Conservation (phyloP, 2,113 vertebrate species). For the Ondatra zibethicus region DNA sequence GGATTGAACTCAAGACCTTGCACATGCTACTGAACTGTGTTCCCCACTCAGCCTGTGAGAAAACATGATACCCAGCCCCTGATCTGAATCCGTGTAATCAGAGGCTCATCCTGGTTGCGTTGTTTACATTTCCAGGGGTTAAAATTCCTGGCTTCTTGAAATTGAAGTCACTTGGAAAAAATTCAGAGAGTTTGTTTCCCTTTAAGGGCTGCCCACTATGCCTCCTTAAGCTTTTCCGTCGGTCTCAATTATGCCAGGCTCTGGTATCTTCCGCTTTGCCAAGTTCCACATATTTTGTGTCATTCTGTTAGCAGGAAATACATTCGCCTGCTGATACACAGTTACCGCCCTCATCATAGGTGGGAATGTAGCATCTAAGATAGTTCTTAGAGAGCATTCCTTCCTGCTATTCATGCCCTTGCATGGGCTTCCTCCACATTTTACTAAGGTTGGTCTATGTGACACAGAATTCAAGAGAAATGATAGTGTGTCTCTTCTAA, state of each 20-base stretch:
- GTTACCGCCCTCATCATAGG: neutral
- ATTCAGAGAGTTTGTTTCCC: neutral
- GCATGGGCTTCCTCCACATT: neutral
- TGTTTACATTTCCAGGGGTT: neutral
- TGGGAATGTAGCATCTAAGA: neutral
- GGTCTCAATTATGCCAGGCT: neutral
- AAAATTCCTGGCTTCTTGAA: neutral
- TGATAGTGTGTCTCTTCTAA: neutral
- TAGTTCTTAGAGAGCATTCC: neutral
- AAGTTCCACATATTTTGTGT: neutral
- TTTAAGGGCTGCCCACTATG: neutral
- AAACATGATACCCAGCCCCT: neutral
- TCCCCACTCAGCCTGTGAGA: neutral
- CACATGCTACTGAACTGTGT: neutral
- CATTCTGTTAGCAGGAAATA: neutral
- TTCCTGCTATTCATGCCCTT: neutral
- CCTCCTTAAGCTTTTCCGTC: neutral
- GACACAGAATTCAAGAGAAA: neutral
- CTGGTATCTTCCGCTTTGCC: neutral
- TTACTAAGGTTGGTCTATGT: neutral
- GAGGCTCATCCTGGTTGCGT: neutral
- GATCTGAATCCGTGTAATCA: neutral
- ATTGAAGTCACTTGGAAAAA: neutral
- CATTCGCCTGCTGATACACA: neutral
- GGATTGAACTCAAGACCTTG: neutral